Evolutionary conservation across 2,888 invertebrate species (phyloP).

Genomic region (Perdita meconis): DNA sequence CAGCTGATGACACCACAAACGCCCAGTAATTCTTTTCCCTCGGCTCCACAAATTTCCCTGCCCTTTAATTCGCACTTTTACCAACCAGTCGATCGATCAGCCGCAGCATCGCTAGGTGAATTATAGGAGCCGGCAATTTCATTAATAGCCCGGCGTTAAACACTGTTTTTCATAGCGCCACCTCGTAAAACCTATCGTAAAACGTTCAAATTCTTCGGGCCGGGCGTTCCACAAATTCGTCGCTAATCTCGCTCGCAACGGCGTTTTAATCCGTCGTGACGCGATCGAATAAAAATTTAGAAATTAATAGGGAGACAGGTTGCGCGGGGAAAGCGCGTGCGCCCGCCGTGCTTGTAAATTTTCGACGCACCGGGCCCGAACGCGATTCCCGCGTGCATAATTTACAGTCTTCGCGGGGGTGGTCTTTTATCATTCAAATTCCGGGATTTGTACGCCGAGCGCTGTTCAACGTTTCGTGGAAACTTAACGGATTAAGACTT

Average conservation of each 20-base stretch:
- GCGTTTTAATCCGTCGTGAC: conserved; percentile 11
- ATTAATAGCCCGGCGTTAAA: conserved; percentile 33
- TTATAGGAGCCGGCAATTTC: conserved; percentile 45
- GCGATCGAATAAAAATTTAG: conserved; percentile 39
- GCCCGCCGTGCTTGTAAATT: conserved; percentile 46
- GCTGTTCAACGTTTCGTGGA: too few species aligned
- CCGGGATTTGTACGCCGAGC: conserved; percentile 43
- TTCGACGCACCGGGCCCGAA: conserved; percentile 31
- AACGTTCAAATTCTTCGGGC: conserved; percentile 22
- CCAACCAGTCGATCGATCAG: conserved; percentile 48
- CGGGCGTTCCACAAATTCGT: conserved; percentile 19
- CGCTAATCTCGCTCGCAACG: conserved; percentile 1
- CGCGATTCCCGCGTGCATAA: conserved; percentile 50
- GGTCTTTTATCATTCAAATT: conserved; percentile 61
- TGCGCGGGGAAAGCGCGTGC: conserved; percentile 21
- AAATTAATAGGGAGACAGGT: conserved; percentile 27
- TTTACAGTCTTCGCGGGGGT: conserved; percentile 49
- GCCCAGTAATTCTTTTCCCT: conserved; percentile 23
- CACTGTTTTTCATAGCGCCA: conserved; percentile 34
- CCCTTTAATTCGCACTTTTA: conserved; percentile 56
- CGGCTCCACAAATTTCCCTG: conserved; percentile 39
- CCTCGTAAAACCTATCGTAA: conserved; percentile 31
- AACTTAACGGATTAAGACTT: too few species aligned
- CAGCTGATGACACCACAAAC: conserved; percentile 1
- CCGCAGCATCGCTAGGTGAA: conserved; percentile 30